Percentiles rank a stretch among this genome's conserved stretches.
Evolutionary conservation across 1,140 invertebrate species (phyloP).

Genomic region (Magallana ariakensis): DNA sequence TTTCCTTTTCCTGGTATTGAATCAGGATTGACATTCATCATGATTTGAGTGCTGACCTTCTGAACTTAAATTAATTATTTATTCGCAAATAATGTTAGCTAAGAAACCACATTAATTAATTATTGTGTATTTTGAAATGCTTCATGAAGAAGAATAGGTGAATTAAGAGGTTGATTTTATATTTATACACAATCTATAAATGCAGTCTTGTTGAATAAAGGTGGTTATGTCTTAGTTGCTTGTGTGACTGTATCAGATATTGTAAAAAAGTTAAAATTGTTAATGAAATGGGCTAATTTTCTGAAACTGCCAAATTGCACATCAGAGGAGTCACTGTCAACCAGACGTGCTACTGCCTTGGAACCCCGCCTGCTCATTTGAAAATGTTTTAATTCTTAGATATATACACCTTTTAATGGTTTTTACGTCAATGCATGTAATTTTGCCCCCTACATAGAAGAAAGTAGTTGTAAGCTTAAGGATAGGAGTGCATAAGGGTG

Average conservation of each 20-base stretch:
- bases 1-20: constrained; percentile 25
- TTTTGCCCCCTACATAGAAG: constrained; percentile 2
- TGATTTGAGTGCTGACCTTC: background rate
- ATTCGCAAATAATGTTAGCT: background rate
- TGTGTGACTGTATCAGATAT: background rate
- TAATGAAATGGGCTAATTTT: background rate
- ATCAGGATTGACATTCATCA: background rate
- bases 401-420: background rate
- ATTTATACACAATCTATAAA: background rate
- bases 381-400: background rate
- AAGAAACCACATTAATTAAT: constrained; percentile 12
- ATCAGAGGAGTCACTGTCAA: background rate
- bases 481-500: background rate
- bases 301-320: background rate
- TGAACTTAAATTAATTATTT: background rate
- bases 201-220: background rate
- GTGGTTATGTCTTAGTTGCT: background rate
- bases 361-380: background rate
- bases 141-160: background rate
- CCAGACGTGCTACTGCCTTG: background rate
- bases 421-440: constrained; percentile 2
- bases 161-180: background rate
- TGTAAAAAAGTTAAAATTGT: background rate
- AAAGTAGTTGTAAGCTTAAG: background rate
- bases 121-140: background rate